Evolutionary conservation across 2,888 invertebrate species (phyloP), one percentile per base, ranked within the genome.

Genomic region (Leucoma salicis): DNA sequence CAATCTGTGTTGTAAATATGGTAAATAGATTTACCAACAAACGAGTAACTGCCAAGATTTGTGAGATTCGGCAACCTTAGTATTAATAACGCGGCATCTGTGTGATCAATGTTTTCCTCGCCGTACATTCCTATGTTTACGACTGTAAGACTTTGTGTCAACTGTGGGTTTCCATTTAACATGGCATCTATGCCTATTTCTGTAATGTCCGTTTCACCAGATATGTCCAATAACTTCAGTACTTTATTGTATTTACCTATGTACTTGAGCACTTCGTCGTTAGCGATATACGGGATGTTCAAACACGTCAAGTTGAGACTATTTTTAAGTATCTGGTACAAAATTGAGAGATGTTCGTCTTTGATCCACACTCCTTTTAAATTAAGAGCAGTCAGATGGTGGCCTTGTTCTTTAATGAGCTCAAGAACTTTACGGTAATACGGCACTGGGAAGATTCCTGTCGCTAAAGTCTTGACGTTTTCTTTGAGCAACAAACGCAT

Each of bases 301-400:
- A 94, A 76, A 15, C 90, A 91, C 2, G 91, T 91, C 36, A 94
- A 71, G 61, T 92, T 84, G n/a, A 80, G 85, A 33, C 93, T 84
- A 56, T 91, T 92, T 55, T 90, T 86, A 5, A 94, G 85, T 16
- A 93, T 74, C 16, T 92, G 84, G 48, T 91, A 92, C 82, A 94
- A 87, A 8, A 92, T 86, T 42, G 90, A 78, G 62, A 94, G 89
- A 57, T 93, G 92, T 51, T 94, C 94, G 37, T 93, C 94, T 72
- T 93, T 92, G 29, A 93, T 92, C 94, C 94, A 94, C 21, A 94
- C 92, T 10, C 94, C 94, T 82, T 94, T 94, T 42, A 94, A 78
- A 75, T 94, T 94, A 37, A 94, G 88, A 24, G 91, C 78, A 31
- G 92, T 91, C 54, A 94, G 65, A 18, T 93, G 92, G 5, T 83